phyloP scores from a whole-genome alignment of 2,888 invertebrate genomes.

The Ochropacha duplaris region DNA sequence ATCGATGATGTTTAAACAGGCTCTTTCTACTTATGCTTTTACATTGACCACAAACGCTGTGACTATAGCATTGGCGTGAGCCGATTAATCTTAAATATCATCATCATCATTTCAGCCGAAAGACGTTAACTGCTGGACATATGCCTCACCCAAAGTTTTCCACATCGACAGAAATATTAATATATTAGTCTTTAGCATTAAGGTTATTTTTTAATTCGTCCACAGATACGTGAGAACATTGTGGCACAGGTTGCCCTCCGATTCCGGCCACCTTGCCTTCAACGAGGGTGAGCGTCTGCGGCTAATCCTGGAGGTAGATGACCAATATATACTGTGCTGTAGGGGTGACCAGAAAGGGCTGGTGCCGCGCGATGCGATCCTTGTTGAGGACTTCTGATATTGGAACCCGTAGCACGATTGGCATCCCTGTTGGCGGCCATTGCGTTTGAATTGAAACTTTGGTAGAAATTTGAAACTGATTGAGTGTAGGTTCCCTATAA shows the following conservation, averaged over 20 bases:
- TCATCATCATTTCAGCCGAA: no score
- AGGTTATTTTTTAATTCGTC: not conserved
- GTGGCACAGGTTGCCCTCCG: constrained; percentile 89
- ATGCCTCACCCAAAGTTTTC: no score
- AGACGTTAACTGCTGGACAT: no score
- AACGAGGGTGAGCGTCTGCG: constrained; percentile 89
- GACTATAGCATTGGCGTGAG: no score
- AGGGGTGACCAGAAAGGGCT: constrained; percentile 89
- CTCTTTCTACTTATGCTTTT: no score
- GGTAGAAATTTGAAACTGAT: constrained; percentile 22
- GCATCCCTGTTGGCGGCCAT: constrained; percentile 73
- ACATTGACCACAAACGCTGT: no score
- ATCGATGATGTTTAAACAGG: no score
- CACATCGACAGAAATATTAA: no score
- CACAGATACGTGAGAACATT: constrained; percentile 87
- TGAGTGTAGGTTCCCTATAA: constrained; percentile 7
- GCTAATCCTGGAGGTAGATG: constrained; percentile 89
- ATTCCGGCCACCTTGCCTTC: constrained; percentile 90
- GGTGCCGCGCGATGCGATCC: constrained; percentile 88
- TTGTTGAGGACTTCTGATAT: constrained; percentile 79
- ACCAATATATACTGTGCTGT: constrained; percentile 89
- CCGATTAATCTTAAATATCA: no score
- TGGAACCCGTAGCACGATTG: constrained; percentile 72
- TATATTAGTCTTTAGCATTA: no score
- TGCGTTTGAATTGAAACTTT: constrained; percentile 46